Evolutionary conservation across 2,888 invertebrate species (phyloP).

Genomic region (Epiblema foenella): DNA sequence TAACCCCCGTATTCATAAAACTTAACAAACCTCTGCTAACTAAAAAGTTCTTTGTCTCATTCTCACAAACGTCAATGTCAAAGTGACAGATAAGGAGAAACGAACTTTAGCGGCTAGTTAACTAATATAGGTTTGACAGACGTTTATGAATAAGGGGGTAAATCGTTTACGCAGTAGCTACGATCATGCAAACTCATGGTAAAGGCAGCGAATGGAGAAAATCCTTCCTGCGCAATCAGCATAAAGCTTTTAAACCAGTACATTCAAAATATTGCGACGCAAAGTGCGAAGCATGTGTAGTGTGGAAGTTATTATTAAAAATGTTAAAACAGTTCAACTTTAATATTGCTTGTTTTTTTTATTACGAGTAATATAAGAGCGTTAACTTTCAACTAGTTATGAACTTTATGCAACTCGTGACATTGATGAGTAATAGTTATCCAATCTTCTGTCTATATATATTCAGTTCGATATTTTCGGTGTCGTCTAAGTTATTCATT

Average conservation of each 20-base stretch:
- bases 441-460: background rate
- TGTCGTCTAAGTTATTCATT: background rate
- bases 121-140: too few species aligned
- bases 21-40: too few species aligned
- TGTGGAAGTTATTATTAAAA: background rate
- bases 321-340: too few species aligned
- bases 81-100: too few species aligned
- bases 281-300: background rate
- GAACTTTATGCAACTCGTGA: background rate
- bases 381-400: background rate
- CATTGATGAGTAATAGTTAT: background rate
- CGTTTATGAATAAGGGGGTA: too few species aligned
- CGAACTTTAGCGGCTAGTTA: too few species aligned
- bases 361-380: background rate
- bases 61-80: too few species aligned
- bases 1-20: too few species aligned
- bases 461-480: background rate
- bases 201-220: too few species aligned
- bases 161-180: too few species aligned
- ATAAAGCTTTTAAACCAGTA: constrained; percentile 20
- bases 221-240: constrained; percentile 8
- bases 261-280: constrained; percentile 11
- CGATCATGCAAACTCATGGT: too few species aligned
- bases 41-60: too few species aligned
- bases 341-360: background rate